Percentiles rank a stretch among this genome's conserved stretches.
phyloP scores from a whole-genome alignment of 2,113 vertebrate genomes.

The Pteronura brasiliensis region DNA sequence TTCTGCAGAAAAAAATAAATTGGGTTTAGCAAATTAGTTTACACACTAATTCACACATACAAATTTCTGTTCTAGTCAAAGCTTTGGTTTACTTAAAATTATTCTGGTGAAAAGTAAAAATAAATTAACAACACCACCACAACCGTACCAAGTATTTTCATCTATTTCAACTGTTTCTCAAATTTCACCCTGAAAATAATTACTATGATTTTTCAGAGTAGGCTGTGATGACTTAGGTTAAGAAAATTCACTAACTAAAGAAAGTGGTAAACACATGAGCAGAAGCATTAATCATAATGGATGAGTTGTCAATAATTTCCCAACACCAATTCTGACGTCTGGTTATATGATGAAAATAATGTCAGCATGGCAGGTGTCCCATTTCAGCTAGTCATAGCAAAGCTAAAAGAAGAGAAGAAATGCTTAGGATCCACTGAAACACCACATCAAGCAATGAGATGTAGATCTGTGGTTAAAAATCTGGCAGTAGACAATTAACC shows the following conservation, averaged over 20 bases:
- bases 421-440: not conserved
- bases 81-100: not conserved
- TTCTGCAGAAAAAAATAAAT: not conserved
- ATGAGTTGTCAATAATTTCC: constrained; percentile 6
- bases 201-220: not conserved
- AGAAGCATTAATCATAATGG: not conserved
- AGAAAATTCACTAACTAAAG: constrained; percentile 12
- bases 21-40: not conserved
- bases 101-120: not conserved
- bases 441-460: not conserved
- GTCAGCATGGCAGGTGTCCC: not conserved
- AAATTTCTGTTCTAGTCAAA: not conserved
- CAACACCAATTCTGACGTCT: constrained; percentile 25
- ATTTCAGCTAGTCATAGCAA: not conserved
- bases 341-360: not conserved
- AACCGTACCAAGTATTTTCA: not conserved
- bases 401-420: not conserved
- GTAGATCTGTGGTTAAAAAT: not conserved
- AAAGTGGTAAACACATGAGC: not conserved
- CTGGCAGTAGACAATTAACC: not conserved
- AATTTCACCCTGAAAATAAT: constrained; percentile 43
- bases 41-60: not conserved
- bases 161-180: not conserved
- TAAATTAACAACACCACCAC: not conserved
- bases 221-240: not conserved